Conservation (phyloP, 2,888 invertebrate species). For the Archaeoteleia sp. region DNA sequence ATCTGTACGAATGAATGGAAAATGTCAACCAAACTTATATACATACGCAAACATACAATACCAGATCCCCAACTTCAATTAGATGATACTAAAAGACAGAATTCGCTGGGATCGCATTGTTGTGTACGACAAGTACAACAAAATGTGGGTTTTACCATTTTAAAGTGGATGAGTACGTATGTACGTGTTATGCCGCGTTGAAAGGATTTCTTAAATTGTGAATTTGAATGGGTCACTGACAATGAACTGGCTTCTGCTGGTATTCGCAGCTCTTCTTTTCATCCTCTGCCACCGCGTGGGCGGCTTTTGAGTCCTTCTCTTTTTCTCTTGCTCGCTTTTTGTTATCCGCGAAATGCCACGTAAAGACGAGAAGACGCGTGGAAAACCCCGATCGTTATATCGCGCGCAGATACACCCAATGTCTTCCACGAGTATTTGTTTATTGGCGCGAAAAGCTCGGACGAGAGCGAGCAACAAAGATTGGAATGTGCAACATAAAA, state of each 20-base stretch:
- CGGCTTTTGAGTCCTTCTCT: not conserved
- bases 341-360: slow-evolving; percentile 16
- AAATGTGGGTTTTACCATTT: too few relatives aligned
- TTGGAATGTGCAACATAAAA: too few relatives aligned
- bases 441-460: slow-evolving; percentile 46
- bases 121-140: too few relatives aligned
- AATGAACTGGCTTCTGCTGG: slow-evolving; percentile 13
- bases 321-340: slow-evolving; percentile 20
- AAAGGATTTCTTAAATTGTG: slow-evolving; percentile 25
- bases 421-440: slow-evolving; percentile 37
- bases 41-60: too few relatives aligned
- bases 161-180: too few relatives aligned
- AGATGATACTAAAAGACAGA: too few relatives aligned
- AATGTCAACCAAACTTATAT: too few relatives aligned
- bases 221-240: slow-evolving; percentile 21
- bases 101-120: too few relatives aligned
- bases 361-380: slow-evolving; percentile 29
- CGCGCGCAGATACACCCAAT: slow-evolving; percentile 26
- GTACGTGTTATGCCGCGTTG: too few relatives aligned
- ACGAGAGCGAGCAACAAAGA: too few relatives aligned
- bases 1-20: too few relatives aligned
- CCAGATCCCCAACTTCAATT: too few relatives aligned
- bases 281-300: not conserved
- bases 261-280: slow-evolving; percentile 17
- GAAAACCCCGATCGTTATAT: slow-evolving; percentile 38